Base-by-base conservation (phyloP, 1,140 invertebrate species). In the Cephus cinctus region DNA sequence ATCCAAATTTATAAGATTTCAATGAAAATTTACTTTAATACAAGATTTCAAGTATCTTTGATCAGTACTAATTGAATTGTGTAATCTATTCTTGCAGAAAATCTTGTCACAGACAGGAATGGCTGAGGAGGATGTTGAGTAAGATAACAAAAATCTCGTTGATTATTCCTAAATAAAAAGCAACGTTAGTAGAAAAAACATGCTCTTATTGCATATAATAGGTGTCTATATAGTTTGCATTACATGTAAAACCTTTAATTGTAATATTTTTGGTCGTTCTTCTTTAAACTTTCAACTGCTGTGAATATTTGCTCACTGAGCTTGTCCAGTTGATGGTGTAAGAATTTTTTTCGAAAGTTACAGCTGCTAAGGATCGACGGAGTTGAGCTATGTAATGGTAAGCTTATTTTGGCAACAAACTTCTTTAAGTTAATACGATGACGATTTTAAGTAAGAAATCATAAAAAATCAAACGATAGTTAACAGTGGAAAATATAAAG, bases 71-170 rank as follows among this genome's bases (percentile, higher is more conserved):
- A n/a, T n/a, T n/a, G n/a, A n/a, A n/a, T n/a, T n/a, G n/a, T n/a
- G n/a, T 27, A 27, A 27, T 27, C 6, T 27, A 27, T 2, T 41
- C n/a, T 74, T 71, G 23, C 69, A 75, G 71, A 72, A 63, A 54
- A 23, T 73, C 36, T 54, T 50, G 41, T 48, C 62, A n/a, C 65
- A 68, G 44, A 52, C 57, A 25, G 44, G 54, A 39, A 70, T 76
- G 72, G 59, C 68, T n/a, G 74, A 74, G 36, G 74, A 76, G 34
- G 74, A 76, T 38, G 65, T 76, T 47, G 74, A 76, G 51, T 75
- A 70, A 59, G 51, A 42, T 54, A 57, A 58, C 47, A 56, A 48
- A 35, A 51, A 50, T 57, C 47, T 49, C 47, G 39, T 57, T 58
- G 45, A 47, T 49, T 58, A 61, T 62, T 63, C 57, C 51, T 57